Percentiles rank a stretch among this genome's conserved stretches.
Conservation (phyloP, 2,888 invertebrate genomes). For the Cheilosia vulpina region DNA sequence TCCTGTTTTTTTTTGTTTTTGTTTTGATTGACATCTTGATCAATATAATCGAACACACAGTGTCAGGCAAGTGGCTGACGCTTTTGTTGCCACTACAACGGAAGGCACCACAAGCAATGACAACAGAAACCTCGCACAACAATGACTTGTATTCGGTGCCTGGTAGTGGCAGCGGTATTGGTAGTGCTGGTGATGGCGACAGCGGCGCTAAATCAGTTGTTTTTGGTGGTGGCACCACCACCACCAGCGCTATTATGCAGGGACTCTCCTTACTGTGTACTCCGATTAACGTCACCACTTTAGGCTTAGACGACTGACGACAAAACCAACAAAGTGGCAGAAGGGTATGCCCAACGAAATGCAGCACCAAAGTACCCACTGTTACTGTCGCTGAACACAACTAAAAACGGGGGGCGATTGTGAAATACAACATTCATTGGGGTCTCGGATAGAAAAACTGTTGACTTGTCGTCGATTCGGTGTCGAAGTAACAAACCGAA, state of each 20-base stretch:
- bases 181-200: constrained; percentile 17
- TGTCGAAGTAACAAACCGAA: constrained; percentile 59
- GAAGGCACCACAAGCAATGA: constrained; percentile 25
- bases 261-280: constrained; percentile 18
- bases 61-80: constrained; percentile 59
- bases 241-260: constrained; percentile 1
- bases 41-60: constrained; percentile 56
- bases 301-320: constrained; percentile 31
- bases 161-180: constrained; percentile 31
- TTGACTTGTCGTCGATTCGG: constrained; percentile 59
- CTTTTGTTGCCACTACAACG: constrained; percentile 19
- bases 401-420: constrained; percentile 46
- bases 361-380: constrained; percentile 15
- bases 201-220: constrained; percentile 34
- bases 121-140: constrained; percentile 23
- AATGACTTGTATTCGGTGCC: constrained; percentile 38
- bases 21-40: constrained; percentile 70
- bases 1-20: constrained; percentile 11
- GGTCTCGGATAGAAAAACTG: constrained; percentile 11
- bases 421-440: constrained; percentile 61
- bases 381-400: constrained; percentile 2
- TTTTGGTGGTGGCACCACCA: constrained; percentile 32
- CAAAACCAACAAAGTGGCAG: neutral
- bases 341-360: constrained; percentile 56
- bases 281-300: constrained; percentile 40